Base-by-base conservation (phyloP, 2,113 vertebrate species). In the Sinocyclocheilus rhinocerous region DNA sequence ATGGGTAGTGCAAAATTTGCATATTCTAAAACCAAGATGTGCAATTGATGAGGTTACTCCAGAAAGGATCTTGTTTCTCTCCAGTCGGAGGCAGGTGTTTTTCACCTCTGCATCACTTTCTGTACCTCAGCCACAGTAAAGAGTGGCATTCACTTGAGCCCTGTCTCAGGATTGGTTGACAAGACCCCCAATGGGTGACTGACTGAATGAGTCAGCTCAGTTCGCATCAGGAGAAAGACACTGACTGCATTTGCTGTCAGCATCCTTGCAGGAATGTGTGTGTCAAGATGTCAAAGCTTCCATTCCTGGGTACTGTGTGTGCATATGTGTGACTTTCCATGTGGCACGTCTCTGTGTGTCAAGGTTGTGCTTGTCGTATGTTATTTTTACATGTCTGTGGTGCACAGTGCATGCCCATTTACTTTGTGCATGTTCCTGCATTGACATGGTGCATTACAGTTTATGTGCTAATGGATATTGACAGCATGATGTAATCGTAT, bases 231-330 rank as follows among this genome's bases (percentile, higher is more conserved):
- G 45, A 82, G 24, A 82, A 52, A 69, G 45, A 82, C 61, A 52
- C 26, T 36, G 45, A 33, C 24, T 77, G 24, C 48, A 77, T 82
- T 69, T 33, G 39, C 80, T 86, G 76, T 57, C 61, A 57, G 76
- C 36, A 12, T 80, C 39, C 52, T 52, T 55, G 20, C 3, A 24
- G 33, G 77, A 16, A 52, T 80, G n/a, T 87, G 69, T 77, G 55
- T 84, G 39, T 73, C 63, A 73, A 18, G 22, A 69, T 84, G 36
- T 84, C 76, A 76, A 33, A 70, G 63, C 63, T 69, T 82, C 42
- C 12, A 2, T 26, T 48, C 42, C 59, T 65, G 59, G 13, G 36
- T 45, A 42, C 15, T 48, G 36, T 55, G 48, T 77, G 48, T 1
- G 15, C n/a, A 24, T 76, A 26, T 77, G 76, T 52, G 45, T 55